Base-by-base conservation (phyloP, 2,797 vertebrate genomes). In the Eremophila alpestris region DNA sequence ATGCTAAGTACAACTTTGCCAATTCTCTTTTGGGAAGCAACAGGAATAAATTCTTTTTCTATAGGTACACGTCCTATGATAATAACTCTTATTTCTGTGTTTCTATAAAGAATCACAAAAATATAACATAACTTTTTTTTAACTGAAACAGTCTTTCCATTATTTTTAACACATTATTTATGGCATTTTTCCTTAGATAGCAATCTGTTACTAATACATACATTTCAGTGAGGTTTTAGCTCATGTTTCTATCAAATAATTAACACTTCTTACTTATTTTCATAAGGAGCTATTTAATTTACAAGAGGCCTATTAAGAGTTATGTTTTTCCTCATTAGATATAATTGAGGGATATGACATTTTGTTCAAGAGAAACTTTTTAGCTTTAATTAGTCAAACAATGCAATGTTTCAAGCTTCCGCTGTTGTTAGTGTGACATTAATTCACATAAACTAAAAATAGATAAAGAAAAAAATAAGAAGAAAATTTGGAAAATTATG, bases 311-410 rank as follows among this genome's bases (percentile, higher is more conserved):
- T 95, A 62, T 93, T 95, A 96, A 94, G 83, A 96, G 74, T 91
- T 85, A 90, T 87, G 62, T 63, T 97, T 95, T 94, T 95, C 93
- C 94, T 96, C 94, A 94, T 95, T 95, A 94, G 75, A 29, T 82
- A 62, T 95, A 96, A 97, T 95, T 95, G 89, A 96, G 32, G 85
- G 80, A 93, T 93, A 89, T 97, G 96, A 96, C 96, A 97, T 96
- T 96, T 94, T 90, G 69, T 93, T 96, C 74, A 89, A 87, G 95
- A 77, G 85, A 95, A 95, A 92, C 67, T 94, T 96, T 96, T 87
- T 69, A 77, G 52, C 89, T 65, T 77, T 90, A 96, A 97, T 97
- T 97, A 96, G 89, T 78, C 46, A 93, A 96, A 97, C 93, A 96
- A 96, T 94, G 51, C 41, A 90, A 74, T 13, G 13, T 94, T 60